These are phyloP conservation scores for Telmatochromis sp. DNA, from an alignment of 2,113 vertebrate species.

Conservation along the genomic window DNA sequence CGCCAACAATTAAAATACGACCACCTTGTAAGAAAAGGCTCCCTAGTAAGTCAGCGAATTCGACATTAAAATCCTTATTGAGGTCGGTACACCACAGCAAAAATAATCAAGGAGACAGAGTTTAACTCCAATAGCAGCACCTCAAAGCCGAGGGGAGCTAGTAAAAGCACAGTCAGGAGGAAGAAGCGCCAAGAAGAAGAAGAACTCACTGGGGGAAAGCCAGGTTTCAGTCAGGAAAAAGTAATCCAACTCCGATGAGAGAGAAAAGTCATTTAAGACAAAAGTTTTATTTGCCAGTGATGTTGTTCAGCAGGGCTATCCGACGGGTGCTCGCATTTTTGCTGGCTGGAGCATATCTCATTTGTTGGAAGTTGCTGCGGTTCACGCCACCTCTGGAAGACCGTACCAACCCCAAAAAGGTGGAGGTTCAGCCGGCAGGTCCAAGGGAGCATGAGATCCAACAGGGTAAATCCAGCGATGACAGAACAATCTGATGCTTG, in stretches of 20 bases:
- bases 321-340: neutral
- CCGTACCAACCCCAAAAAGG: neutral
- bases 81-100: neutral
- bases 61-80: neutral
- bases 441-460: neutral
- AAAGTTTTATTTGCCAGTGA: neutral
- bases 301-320: neutral
- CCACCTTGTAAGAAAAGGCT: neutral
- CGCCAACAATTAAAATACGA: neutral
- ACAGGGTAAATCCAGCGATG: neutral
- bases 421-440: neutral
- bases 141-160: neutral
- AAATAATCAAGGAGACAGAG: neutral
- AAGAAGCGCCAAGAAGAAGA: fast-evolving
- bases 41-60: neutral
- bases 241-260: neutral
- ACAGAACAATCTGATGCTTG: neutral
- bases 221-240: neutral
- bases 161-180: neutral
- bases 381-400: neutral
- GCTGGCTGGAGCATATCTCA: neutral
- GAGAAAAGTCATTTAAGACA: fast-evolving
- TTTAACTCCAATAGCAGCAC: neutral
- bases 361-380: neutral
- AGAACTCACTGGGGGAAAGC: neutral